These are phyloP conservation scores for Microcebus tavaratra DNA, from an alignment of 2,113 vertebrate species.

Conservation along the genomic window DNA sequence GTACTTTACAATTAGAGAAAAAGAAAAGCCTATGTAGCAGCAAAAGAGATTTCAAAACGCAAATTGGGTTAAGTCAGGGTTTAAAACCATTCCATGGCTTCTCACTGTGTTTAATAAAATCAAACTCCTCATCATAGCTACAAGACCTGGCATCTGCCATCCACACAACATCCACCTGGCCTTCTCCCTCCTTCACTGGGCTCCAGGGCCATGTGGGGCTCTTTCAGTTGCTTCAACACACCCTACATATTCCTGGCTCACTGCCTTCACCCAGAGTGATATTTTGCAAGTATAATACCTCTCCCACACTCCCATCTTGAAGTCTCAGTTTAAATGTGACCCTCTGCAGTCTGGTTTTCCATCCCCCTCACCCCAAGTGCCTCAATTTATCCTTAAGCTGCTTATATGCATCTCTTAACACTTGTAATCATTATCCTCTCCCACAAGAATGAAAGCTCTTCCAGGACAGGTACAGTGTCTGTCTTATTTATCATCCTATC, in stretches of 20 bases:
- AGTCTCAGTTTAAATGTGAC: not conserved
- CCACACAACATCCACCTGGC: not conserved
- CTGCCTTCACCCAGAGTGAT: not conserved
- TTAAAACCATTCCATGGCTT: constrained; percentile 2
- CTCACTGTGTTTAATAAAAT: constrained; percentile 6
- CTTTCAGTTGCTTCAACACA: not conserved
- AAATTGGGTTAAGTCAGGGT: not conserved
- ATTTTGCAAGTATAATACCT: not conserved
- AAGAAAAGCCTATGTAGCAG: not conserved
- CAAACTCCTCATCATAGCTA: not conserved
- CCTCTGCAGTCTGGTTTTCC: not conserved
- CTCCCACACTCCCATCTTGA: not conserved
- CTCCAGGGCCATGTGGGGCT: not conserved
- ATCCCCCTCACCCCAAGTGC: not conserved
- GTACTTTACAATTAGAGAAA: not conserved
- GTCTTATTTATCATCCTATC: not conserved
- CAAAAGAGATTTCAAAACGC: constrained; percentile 35
- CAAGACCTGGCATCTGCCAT: not conserved
- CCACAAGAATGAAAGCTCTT: not conserved
- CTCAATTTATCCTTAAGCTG: not conserved
- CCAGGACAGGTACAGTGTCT: not conserved
- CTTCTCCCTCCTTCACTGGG: not conserved
- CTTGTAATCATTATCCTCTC: not conserved
- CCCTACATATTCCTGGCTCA: too few relatives aligned
- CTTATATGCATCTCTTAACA: not conserved